phyloP scores from a whole-genome alignment of 2,888 invertebrate genomes.

The Ceraclea dissimilis region DNA sequence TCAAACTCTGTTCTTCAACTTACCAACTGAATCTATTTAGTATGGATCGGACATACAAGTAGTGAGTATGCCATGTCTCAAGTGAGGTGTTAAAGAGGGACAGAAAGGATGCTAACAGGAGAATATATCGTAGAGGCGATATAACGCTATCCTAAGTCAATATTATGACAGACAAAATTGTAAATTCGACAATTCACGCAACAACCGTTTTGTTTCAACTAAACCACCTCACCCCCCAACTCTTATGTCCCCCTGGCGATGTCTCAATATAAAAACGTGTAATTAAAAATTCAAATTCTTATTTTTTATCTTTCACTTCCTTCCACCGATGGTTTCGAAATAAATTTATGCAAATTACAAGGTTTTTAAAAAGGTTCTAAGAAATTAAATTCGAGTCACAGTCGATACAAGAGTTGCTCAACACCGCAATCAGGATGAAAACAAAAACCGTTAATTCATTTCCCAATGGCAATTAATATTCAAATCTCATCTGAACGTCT shows the following conservation, averaged over 20 bases:
- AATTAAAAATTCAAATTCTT: conserved; percentile 19
- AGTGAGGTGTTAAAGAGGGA: conserved; percentile 24
- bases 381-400: conserved; percentile 18
- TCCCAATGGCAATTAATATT: conserved; percentile 51
- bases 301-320: conserved; percentile 4
- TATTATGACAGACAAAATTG: conserved; percentile 20
- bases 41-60: conserved; percentile 19
- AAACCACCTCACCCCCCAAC: neutral
- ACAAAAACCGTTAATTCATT: conserved; percentile 43
- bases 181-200: conserved; percentile 16
- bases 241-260: conserved; percentile 5
- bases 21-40: conserved; percentile 21
- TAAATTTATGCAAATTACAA: conserved; percentile 25
- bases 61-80: conserved; percentile 19
- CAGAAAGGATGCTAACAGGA: neutral
- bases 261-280: conserved; percentile 12
- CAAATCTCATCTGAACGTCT: conserved; percentile 44
- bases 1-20: conserved; percentile 19
- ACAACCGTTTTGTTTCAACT: conserved; percentile 17
- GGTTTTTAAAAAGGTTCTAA: conserved; percentile 21
- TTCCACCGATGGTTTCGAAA: conserved; percentile 11
- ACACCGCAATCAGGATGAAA: conserved; percentile 26
- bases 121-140: conserved; percentile 10
- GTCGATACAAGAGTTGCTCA: conserved; percentile 11
- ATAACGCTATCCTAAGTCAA: conserved; percentile 20